phyloP scores from a whole-genome alignment of 2,113 vertebrate species.

The Drymodes brunneopygia region DNA sequence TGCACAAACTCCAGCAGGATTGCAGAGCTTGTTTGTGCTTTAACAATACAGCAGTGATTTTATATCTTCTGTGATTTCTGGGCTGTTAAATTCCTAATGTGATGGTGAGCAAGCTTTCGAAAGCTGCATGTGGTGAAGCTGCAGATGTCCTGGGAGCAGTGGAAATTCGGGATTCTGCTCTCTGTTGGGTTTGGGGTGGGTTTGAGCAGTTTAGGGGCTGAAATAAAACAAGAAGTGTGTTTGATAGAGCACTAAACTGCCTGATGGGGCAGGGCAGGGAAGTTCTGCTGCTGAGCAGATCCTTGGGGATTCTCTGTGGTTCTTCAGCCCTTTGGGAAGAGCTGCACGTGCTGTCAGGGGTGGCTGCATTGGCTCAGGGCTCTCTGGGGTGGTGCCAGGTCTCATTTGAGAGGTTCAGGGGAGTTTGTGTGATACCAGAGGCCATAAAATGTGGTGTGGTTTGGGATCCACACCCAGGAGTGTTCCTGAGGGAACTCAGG shows the following conservation, averaged over 20 bases:
- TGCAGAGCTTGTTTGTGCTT: background rate
- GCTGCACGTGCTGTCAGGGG: fast-evolving
- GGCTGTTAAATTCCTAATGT: background rate
- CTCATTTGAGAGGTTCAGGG: fast-evolving
- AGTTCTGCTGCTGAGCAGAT: background rate
- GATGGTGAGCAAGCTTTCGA: background rate
- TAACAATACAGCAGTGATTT: background rate
- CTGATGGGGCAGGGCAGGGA: background rate
- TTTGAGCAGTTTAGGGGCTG: background rate
- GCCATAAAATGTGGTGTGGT: background rate
- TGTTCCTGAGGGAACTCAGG: background rate
- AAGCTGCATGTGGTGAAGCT: background rate
- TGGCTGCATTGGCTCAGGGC: fast-evolving
- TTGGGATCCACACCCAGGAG: fast-evolving
- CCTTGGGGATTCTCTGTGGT: background rate
- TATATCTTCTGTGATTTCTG: background rate
- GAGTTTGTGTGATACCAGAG: background rate
- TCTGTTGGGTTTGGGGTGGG: background rate
- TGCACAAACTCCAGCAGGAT: background rate
- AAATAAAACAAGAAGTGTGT: background rate
- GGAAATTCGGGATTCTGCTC: background rate
- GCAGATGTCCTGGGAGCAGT: background rate
- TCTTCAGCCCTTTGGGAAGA: background rate
- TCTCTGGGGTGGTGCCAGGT: background rate
- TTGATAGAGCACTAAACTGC: background rate